These are phyloP conservation scores for Cyclophora albipunctata DNA, from an alignment of 2,888 invertebrate species.

Conservation along the genomic window DNA sequence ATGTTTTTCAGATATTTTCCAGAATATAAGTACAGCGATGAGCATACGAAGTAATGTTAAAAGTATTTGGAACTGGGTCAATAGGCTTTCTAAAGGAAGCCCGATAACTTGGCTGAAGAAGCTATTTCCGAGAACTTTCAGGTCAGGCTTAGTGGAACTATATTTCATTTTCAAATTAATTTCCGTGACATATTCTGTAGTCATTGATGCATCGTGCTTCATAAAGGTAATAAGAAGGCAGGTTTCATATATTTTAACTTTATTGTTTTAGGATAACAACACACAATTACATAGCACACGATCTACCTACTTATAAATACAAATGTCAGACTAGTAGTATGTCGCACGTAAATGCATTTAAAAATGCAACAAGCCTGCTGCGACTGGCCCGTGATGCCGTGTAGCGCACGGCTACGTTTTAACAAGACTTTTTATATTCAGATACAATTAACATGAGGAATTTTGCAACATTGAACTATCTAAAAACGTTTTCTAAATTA, in stretches of 20 bases:
- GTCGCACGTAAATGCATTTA: constrained; percentile 43
- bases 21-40: too few species aligned
- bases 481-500: too few species aligned
- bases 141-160: constrained; percentile 19
- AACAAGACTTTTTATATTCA: constrained; percentile 19
- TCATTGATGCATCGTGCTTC: too few species aligned
- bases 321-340: constrained; percentile 22
- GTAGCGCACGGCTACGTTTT: constrained; percentile 27
- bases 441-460: neutral
- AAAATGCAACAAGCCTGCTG: constrained; percentile 35
- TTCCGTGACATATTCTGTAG: constrained; percentile 5
- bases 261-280: constrained; percentile 1
- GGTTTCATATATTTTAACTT: too few species aligned
- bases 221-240: too few species aligned
- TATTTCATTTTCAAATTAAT: constrained; percentile 19
- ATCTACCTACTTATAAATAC: constrained; percentile 27
- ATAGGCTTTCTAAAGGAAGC: constrained; percentile 25
- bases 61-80: constrained; percentile 34
- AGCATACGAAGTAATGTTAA: constrained; percentile 5
- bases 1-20: too few species aligned
- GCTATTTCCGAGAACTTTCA: constrained; percentile 26
- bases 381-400: constrained; percentile 14
- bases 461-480: too few species aligned
- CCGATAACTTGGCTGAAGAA: constrained; percentile 30
- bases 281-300: constrained; percentile 28